Evolutionary conservation across 2,113 vertebrate species (phyloP), one percentile per base, ranked within the genome.

Genomic region (Tor tambroides): DNA sequence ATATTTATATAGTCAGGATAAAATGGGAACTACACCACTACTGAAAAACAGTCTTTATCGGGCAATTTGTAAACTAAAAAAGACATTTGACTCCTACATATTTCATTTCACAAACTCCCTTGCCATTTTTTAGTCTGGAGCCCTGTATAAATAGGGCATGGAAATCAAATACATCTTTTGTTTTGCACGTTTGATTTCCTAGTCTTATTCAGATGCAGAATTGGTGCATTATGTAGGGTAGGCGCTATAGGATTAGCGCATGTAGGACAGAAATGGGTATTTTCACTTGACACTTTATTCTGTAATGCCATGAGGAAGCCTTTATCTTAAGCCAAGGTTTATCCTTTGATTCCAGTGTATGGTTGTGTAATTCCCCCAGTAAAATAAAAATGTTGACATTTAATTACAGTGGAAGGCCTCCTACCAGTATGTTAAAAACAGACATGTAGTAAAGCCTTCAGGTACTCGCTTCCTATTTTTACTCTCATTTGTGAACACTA

Each of bases 281-380:
- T 92, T 90, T 85, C 63, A 85, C 76, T 77, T 74, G 61, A 90
- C 92, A 89, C 92, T 93, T 94, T 94, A 90, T 92, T 93, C 91
- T 91, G 59, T 89, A 87, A 90, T 85, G 86, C 69, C 28, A 87
- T 59, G 88, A 81, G 90, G 88, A 93, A 87, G 89, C 87, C 89
- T 91, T 89, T 84, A 41, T 61, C 23, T 8, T 79, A 85, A 91
- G 91, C 90, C 90, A 90, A 89, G 89, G 80, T 92, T 92, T 91
- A 92, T 93, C 90, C 92, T 94, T 94, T 95, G 93, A 95, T 94
- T 92, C 91, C 63, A 90, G 91, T 92, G 90, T 90, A 59, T 75
- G 88, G 91, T 91, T 77, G 89, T 93, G 90, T 94, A 92, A 92
- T 92, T 93, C 88, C 80, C 84, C 38, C 86, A 91, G 91, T 90